Evolutionary conservation across 2,797 vertebrate species (phyloP).

Genomic region (Morus bassanus): DNA sequence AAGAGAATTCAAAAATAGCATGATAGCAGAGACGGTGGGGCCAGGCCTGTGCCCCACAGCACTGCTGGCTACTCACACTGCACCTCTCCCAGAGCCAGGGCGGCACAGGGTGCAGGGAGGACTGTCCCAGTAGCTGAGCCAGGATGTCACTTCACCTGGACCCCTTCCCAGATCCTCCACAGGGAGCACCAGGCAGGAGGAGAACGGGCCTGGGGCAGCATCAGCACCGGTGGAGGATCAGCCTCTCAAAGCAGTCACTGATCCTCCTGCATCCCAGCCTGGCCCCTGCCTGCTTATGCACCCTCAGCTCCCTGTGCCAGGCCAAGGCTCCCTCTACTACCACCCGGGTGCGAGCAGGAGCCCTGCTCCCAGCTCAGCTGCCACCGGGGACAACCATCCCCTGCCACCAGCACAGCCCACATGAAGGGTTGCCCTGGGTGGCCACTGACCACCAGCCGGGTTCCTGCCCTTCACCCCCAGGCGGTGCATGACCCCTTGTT

Average conservation of each 20-base stretch:
- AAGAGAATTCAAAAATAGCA: slow-evolving; percentile 93
- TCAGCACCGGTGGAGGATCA: accelerated
- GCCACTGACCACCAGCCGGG: not conserved
- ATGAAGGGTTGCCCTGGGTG: not conserved
- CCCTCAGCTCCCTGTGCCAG: not conserved
- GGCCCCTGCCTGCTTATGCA: accelerated
- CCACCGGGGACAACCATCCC: not conserved
- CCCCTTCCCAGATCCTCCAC: not conserved
- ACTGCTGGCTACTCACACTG: slow-evolving; percentile 53
- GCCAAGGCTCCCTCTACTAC: not conserved
- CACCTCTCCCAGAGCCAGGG: slow-evolving; percentile 45
- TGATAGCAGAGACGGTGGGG: slow-evolving; percentile 76
- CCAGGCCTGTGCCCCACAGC: slow-evolving; percentile 38
- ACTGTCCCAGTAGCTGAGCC: not conserved
- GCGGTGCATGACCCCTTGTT: not conserved
- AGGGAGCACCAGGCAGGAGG: not conserved
- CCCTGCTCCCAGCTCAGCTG: not conserved
- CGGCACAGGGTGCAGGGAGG: not conserved
- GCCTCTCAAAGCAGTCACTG: not conserved
- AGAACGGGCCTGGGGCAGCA: not conserved
- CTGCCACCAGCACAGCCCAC: not conserved
- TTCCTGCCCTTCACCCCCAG: not conserved
- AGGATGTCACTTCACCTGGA: not conserved
- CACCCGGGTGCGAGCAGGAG: not conserved
- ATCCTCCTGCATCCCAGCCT: not conserved